These are phyloP conservation scores for Macroteleia sp. DNA, from an alignment of 2,888 invertebrate species.

Conservation along the genomic window DNA sequence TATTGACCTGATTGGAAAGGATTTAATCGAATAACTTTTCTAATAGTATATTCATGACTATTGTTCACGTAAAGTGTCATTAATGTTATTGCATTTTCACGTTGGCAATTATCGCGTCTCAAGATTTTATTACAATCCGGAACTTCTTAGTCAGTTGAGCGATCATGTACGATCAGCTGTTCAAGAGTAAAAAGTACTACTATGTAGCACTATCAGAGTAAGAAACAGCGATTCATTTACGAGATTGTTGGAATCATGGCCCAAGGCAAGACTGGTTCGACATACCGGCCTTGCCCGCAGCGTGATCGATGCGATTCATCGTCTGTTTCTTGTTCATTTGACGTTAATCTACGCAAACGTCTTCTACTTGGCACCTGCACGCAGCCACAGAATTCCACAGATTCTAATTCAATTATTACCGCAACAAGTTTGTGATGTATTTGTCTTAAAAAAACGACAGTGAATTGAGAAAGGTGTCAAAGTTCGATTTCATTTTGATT, in stretches of 20 bases:
- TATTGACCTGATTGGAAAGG: too few relatives aligned
- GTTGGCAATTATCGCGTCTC: too few relatives aligned
- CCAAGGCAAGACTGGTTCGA: slow-evolving; percentile 77
- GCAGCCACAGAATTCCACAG: too few relatives aligned
- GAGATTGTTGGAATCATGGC: slow-evolving; percentile 73
- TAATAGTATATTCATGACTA: too few relatives aligned
- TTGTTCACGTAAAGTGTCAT: too few relatives aligned
- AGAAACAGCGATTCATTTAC: slow-evolving; percentile 78
- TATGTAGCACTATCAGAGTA: slow-evolving; percentile 61
- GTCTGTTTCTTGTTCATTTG: slow-evolving; percentile 26
- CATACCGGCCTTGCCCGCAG: slow-evolving; percentile 79
- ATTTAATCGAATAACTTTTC: too few relatives aligned
- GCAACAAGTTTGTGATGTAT: too few relatives aligned
- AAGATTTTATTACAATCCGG: slow-evolving; percentile 9
- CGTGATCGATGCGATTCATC: slow-evolving; percentile 57
- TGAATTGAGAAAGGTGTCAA: too few relatives aligned
- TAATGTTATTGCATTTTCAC: too few relatives aligned
- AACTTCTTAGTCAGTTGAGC: slow-evolving; percentile 34
- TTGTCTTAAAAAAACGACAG: too few relatives aligned
- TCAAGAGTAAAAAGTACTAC: slow-evolving; percentile 41
- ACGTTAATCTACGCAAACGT: slow-evolving; percentile 17
- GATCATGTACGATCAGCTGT: slow-evolving; percentile 39
- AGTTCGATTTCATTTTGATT: too few relatives aligned
- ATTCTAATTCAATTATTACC: too few relatives aligned
- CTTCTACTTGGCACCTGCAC: neutral